Evolutionary conservation across 92 coral and sea anemone species (phyloP), one percentile per base, ranked within the genome.

Genomic region (Palythoa grandis): DNA sequence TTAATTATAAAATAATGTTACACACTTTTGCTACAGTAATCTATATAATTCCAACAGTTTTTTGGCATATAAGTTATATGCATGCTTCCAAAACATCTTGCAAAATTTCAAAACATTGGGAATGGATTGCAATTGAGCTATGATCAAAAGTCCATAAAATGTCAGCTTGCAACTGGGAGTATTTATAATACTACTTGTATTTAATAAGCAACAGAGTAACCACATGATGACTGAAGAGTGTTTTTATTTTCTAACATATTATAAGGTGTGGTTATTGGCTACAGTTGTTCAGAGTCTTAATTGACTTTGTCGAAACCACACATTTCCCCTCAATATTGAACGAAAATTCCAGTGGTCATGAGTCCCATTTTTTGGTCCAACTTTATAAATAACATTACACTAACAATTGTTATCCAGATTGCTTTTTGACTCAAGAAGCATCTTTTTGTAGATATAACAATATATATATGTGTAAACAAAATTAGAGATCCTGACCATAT

Each of bases 31-130:
- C 71, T n/a, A 66, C 29, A 66, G 25, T 19, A 22, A 19, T 66
- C 29, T 66, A 66, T 66, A 66, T 66, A 66, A 66, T 66, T 66
- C 71, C 71, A 66, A 66, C 71, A 66, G 48, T 43, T 43, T 43
- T n/a, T 66, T 2, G 13, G 23, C 71, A 66, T 66, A 66, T 66
- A 66, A 19, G 17, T n/a, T 58, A 58, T 58, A 58, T 58, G 66
- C 66, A 66, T 19, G 71, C 71, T 66, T 56, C 19, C 19, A 56
- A 56, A 56, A 56, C 61, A 56, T 56, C 61, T 56, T 56, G 15
- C 61, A 13, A 56, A 13, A 12, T 13, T 56, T 16, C 61, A 56
- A 13, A 56, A 56, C 61, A 56, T 56, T 56, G 19, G 61, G 61
- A 56, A 56, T 56, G 61, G 61, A 56, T 56, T 56, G 61, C 16